Percentiles rank a stretch among this genome's conserved stretches.
Evolutionary conservation across 2,888 invertebrate genomes (phyloP).

Genomic region (Galeruca laticollis): DNA sequence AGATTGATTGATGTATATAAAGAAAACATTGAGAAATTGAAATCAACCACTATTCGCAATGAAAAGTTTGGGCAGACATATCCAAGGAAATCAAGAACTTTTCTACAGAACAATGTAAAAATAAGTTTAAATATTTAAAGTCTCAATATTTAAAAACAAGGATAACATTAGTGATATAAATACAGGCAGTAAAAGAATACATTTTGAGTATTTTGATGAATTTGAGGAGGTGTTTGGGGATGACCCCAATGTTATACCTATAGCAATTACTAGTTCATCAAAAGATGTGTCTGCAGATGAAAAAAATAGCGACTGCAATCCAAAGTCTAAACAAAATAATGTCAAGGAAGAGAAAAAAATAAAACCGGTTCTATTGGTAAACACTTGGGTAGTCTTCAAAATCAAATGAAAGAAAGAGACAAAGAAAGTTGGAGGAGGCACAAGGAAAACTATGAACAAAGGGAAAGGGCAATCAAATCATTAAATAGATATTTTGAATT

Average conservation of each 20-base stretch:
- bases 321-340: too few relatives aligned
- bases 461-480: too few relatives aligned
- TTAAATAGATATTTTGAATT: conserved; percentile 11
- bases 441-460: too few relatives aligned
- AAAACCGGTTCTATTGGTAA: too few relatives aligned
- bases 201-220: conserved; percentile 33
- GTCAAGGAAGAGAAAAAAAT: too few relatives aligned
- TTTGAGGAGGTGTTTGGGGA: conserved; percentile 14
- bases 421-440: conserved; percentile 8
- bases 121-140: conserved; percentile 33
- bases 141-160: conserved; percentile 34
- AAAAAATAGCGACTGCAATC: too few relatives aligned
- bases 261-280: too few relatives aligned
- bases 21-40: conserved; percentile 16
- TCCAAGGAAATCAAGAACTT: too few relatives aligned
- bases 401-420: conserved; percentile 13
- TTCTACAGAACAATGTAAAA: conserved; percentile 31
- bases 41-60: conserved; percentile 29
- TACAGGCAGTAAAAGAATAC: conserved; percentile 15
- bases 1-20: too few relatives aligned
- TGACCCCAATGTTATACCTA: too few relatives aligned
- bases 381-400: conserved; percentile 12
- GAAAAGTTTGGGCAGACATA: conserved; percentile 31
- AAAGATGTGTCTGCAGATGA: too few relatives aligned
- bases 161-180: conserved; percentile 30